Evolutionary conservation across 2,888 invertebrate species (phyloP).

Genomic region (Nineta flava): DNA sequence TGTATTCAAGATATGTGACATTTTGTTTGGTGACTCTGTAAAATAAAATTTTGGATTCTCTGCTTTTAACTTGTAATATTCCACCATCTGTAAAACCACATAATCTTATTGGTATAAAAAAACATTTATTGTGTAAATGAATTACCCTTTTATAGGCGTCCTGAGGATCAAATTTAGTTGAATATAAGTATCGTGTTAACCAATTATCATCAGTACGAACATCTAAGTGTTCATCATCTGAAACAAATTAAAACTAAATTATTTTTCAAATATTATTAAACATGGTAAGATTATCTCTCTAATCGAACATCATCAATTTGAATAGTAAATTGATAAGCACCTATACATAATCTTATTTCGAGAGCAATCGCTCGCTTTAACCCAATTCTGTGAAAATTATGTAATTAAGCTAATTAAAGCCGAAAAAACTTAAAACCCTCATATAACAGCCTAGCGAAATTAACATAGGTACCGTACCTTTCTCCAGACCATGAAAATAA

Average conservation of each 20-base stretch:
- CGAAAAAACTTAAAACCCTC: too few species aligned
- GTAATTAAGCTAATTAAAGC: too few species aligned
- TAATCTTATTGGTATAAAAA: neutral
- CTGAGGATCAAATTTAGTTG: constrained; percentile 21
- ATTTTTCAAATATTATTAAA: too few species aligned
- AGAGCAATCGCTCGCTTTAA: too few species aligned
- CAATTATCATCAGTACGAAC: constrained; percentile 22
- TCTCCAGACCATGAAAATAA: too few species aligned
- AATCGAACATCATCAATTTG: too few species aligned
- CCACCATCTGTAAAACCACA: constrained; percentile 20
- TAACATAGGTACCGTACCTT: too few species aligned
- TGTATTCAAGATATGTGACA: constrained; percentile 19
- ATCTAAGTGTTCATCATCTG: constrained; percentile 16
- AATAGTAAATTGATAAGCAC: too few species aligned
- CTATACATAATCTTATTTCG: too few species aligned
- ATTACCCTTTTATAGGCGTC: constrained; percentile 22
- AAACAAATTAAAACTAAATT: constrained; percentile 8
- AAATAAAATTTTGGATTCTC: constrained; percentile 24
- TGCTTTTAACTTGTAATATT: constrained; percentile 19
- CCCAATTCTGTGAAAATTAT: too few species aligned
- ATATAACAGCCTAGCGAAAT: too few species aligned
- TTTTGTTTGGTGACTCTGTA: constrained; percentile 16
- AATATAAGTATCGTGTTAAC: constrained; percentile 22
- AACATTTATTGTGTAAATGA: neutral
- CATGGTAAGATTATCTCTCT: too few species aligned